Conservation (phyloP, 2,888 invertebrate species). For the Ischnus inquisitorius region DNA sequence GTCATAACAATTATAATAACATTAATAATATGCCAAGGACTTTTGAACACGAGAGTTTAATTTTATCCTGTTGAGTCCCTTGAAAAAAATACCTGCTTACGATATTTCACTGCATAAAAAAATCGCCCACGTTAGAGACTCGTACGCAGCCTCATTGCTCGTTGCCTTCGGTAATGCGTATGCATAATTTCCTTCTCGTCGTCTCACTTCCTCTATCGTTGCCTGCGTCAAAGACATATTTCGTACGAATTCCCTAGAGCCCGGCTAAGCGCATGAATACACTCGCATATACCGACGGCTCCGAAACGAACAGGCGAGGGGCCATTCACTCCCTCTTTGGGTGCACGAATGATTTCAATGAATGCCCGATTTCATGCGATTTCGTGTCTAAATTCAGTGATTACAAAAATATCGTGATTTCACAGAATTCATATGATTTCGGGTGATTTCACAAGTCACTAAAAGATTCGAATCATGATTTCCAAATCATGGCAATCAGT, state of each 20-base stretch:
- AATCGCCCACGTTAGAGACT: slow-evolving; percentile 1
- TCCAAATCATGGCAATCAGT: slow-evolving; percentile 1
- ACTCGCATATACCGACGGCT: neutral
- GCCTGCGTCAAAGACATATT: neutral
- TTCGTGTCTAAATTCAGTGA: slow-evolving; percentile 29
- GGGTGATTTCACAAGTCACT: slow-evolving; percentile 15
- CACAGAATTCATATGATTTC: slow-evolving; percentile 22
- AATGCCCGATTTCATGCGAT: slow-evolving; percentile 40
- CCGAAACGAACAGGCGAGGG: neutral
- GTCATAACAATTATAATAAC: too few relatives aligned
- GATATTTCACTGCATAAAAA: neutral
- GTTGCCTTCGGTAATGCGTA: neutral
- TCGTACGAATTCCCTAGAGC: neutral
- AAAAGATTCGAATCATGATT: slow-evolving; percentile 36
- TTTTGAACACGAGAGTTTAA: neutral
- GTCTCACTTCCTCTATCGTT: neutral
- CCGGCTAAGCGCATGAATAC: neutral
- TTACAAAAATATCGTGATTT: slow-evolving; percentile 21
- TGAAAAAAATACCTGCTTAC: neutral
- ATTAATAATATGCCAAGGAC: too few relatives aligned
- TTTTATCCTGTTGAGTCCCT: neutral
- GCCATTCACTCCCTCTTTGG: slow-evolving; percentile 13
- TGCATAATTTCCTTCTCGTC: neutral
- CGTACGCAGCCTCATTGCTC: neutral
- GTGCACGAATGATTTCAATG: slow-evolving; percentile 30